These are phyloP conservation scores for Drosophila diplacantha DNA, from an alignment of 2,888 invertebrate species.

Conservation along the genomic window DNA sequence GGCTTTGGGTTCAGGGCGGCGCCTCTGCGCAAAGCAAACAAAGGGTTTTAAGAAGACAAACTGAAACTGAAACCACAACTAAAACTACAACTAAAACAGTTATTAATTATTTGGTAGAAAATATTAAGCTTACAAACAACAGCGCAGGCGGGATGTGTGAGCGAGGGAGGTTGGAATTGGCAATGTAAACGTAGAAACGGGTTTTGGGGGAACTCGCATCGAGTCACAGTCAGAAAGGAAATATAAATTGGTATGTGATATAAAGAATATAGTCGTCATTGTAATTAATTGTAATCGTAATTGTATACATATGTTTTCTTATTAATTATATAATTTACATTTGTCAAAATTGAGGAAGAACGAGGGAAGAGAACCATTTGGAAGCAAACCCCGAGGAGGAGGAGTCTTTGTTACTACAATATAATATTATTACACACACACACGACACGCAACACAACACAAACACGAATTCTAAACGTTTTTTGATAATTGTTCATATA, in stretches of 20 bases:
- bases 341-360: conserved; percentile 57
- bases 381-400: neutral
- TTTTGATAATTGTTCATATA: conserved; percentile 41
- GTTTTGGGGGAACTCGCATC: conserved; percentile 50
- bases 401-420: conserved; percentile 14
- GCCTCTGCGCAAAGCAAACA: conserved; percentile 34
- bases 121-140: conserved; percentile 16
- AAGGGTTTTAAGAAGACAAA: conserved; percentile 30
- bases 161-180: conserved; percentile 52
- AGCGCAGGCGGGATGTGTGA: conserved; percentile 34
- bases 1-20: conserved; percentile 51
- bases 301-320: conserved; percentile 58
- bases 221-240: conserved; percentile 62
- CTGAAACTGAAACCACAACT: conserved; percentile 5
- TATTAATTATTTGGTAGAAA: conserved; percentile 41
- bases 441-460: conserved; percentile 19
- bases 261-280: conserved; percentile 77
- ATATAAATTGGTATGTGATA: conserved; percentile 78
- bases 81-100: conserved; percentile 27
- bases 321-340: conserved; percentile 53
- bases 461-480: conserved; percentile 23
- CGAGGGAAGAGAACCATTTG: conserved; percentile 1
- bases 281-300: conserved; percentile 66
- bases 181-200: conserved; percentile 39
- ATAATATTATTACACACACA: conserved; percentile 26